phyloP scores from a whole-genome alignment of 2,797 vertebrate species.

The Poeciliopsis presidionis region DNA sequence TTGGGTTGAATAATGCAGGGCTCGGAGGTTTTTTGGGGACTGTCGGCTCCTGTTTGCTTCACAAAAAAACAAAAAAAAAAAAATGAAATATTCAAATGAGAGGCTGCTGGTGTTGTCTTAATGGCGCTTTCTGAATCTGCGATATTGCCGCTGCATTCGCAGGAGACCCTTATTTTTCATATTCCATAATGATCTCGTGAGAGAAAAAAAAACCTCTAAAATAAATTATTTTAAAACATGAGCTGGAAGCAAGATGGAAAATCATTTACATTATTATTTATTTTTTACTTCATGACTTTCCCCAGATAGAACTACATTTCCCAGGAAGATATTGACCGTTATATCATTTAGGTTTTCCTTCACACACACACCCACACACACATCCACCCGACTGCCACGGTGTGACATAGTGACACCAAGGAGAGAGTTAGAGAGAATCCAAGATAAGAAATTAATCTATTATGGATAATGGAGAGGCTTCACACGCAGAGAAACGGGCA shows the following conservation, averaged over 20 bases:
- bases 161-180: not conserved
- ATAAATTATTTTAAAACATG: not conserved
- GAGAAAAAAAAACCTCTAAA: not conserved
- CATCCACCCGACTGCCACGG: not conserved
- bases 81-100: conserved; percentile 70
- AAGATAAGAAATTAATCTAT: conserved; percentile 62
- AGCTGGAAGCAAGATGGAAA: not conserved
- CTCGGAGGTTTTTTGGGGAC: conserved; percentile 36
- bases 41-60: conserved; percentile 55
- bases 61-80: no score
- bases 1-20: conserved; percentile 64
- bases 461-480: conserved; percentile 53
- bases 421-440: conserved; percentile 57
- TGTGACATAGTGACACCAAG: conserved; percentile 28
- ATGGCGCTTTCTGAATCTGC: conserved; percentile 20
- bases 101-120: conserved; percentile 10
- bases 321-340: not conserved
- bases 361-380: conserved; percentile 21
- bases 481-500: conserved; percentile 1
- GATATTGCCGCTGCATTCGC: conserved; percentile 12
- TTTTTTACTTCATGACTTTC: not conserved
- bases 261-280: not conserved
- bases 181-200: not conserved
- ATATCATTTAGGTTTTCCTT: conserved; percentile 20
- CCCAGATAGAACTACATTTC: not conserved